These are phyloP conservation scores for Acanthurus leucopareius DNA, from an alignment of 2,797 vertebrate species.

Conservation along the genomic window DNA sequence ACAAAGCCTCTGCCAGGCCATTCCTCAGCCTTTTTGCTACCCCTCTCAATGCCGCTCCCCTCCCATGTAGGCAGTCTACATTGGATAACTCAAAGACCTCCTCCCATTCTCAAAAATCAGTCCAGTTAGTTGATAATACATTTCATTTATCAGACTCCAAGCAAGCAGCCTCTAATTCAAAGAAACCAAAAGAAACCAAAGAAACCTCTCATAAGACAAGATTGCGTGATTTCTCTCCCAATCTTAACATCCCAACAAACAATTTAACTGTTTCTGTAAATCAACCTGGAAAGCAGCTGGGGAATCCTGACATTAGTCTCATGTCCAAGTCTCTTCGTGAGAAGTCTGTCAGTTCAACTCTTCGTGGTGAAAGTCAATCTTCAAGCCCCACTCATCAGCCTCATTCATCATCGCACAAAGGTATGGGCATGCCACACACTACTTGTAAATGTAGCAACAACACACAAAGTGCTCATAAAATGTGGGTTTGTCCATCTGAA, in stretches of 20 bases:
- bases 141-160: background rate
- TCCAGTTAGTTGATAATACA: background rate
- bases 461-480: background rate
- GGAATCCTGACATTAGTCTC: background rate
- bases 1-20: background rate
- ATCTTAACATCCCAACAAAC: background rate
- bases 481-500: background rate
- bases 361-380: background rate
- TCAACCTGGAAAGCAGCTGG: background rate
- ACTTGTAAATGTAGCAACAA: background rate
- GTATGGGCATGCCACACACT: constrained; percentile 27
- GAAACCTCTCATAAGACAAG: background rate
- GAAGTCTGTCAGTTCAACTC: background rate
- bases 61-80: background rate
- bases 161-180: background rate
- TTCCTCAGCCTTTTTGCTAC: constrained; percentile 65
- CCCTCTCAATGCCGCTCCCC: constrained; percentile 35
- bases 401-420: background rate
- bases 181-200: background rate
- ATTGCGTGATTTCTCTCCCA: background rate
- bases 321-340: background rate
- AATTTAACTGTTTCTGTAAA: background rate
- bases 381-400: background rate
- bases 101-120: constrained; percentile 1
- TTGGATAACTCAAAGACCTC: background rate